Evolutionary conservation across 1,140 invertebrate genomes (phyloP).

Genomic region (Cyrtorhinus lividipennis): DNA sequence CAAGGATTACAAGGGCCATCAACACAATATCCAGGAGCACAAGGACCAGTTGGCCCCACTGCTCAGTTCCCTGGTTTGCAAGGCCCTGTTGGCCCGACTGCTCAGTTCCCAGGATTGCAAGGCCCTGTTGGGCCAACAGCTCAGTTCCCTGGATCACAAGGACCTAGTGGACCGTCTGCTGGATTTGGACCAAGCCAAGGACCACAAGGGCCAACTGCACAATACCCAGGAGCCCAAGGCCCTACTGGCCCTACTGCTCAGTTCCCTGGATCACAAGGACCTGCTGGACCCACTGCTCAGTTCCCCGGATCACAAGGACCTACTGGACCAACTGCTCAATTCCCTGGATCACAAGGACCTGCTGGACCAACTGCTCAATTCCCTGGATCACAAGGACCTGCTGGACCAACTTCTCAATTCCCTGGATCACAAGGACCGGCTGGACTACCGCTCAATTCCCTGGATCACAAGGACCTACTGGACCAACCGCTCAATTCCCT

Average conservation of each 20-base stretch:
- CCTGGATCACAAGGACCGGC: slow-evolving; percentile 21
- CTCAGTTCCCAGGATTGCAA: slow-evolving; percentile 10
- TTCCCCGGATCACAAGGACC: slow-evolving; percentile 23
- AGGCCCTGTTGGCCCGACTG: slow-evolving; percentile 23
- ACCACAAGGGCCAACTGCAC: slow-evolving; percentile 23
- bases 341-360: slow-evolving; percentile 23
- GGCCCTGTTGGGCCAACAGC: slow-evolving; percentile 25
- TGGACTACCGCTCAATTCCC: slow-evolving; percentile 11
- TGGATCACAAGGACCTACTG: slow-evolving; percentile 22
- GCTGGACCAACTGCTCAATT: slow-evolving; percentile 19
- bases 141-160: slow-evolving; percentile 22
- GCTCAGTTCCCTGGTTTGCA: slow-evolving; percentile 21
- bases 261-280: slow-evolving; percentile 16
- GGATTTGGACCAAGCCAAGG: slow-evolving; percentile 20
- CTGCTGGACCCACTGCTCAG: slow-evolving; percentile 27
- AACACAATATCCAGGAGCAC: slow-evolving; percentile 13
- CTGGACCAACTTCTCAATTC: too few relatives aligned
- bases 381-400: slow-evolving; percentile 16
- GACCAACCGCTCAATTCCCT: slow-evolving; percentile 19
- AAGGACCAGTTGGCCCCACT: slow-evolving; percentile 21
- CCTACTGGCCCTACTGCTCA: slow-evolving; percentile 21
- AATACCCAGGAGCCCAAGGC: slow-evolving; percentile 21
- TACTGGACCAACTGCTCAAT: slow-evolving; percentile 22
- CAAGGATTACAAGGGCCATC: slow-evolving; percentile 26
- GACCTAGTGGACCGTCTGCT: slow-evolving; percentile 23